Evolutionary conservation across 2,888 invertebrate species (phyloP).

Genomic region (Stegana nigrithorax): DNA sequence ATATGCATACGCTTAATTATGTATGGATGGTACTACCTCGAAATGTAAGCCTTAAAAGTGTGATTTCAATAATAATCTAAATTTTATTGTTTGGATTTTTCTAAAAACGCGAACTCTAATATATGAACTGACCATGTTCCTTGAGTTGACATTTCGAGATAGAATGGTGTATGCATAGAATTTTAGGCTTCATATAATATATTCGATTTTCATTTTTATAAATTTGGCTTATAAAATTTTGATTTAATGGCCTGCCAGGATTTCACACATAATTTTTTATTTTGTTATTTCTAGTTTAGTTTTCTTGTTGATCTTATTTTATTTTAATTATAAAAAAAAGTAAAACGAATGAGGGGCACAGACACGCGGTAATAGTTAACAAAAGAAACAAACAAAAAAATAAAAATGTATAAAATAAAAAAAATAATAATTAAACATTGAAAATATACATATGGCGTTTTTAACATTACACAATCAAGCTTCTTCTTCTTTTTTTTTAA

Average conservation of each 20-base stretch:
- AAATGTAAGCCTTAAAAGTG: no score
- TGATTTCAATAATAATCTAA: conserved; percentile 35
- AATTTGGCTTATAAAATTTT: conserved; percentile 43
- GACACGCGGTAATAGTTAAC: background rate
- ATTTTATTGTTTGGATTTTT: conserved; percentile 21
- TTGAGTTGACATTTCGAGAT: background rate
- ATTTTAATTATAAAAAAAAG: conserved; percentile 37
- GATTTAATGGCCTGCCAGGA: conserved; percentile 60
- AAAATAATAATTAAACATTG: conserved; percentile 31
- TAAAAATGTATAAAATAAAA: conserved; percentile 43
- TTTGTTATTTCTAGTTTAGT: no score
- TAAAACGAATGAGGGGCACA: conserved; percentile 18
- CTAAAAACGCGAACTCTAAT: no score
- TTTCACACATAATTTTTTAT: conserved; percentile 38
- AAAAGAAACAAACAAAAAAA: conserved; percentile 26
- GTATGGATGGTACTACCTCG: no score
- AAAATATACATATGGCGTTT: conserved; percentile 17
- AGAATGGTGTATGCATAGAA: background rate
- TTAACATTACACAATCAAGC: conserved; percentile 39
- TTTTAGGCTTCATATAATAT: no score
- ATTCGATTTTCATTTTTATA: conserved; percentile 21
- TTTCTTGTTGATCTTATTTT: conserved; percentile 8
- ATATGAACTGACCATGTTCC: conserved; percentile 14
- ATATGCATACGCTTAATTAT: no score
- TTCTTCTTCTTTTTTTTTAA: background rate